Evolutionary conservation across 2,113 vertebrate genomes (phyloP).

Genomic region (Columbina picui): DNA sequence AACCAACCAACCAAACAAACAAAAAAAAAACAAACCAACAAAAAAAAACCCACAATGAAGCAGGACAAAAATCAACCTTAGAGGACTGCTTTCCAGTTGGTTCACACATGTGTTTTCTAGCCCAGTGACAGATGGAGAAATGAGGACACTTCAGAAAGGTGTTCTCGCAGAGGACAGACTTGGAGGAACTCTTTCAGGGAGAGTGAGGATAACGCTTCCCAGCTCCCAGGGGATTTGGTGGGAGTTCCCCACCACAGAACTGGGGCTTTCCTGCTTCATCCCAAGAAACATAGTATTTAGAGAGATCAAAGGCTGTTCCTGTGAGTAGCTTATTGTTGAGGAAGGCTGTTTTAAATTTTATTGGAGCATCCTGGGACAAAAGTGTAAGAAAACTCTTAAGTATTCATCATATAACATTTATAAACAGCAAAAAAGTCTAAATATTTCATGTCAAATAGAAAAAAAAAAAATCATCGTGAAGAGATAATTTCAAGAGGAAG

Average conservation of each 20-base stretch:
- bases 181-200: background rate
- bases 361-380: background rate
- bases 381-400: accelerated
- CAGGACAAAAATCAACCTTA: background rate
- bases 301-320: background rate
- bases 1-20: too few relatives aligned
- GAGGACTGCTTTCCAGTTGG: background rate
- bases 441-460: background rate
- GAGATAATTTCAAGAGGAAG: background rate
- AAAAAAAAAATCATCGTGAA: background rate
- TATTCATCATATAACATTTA: background rate
- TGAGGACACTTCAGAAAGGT: background rate
- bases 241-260: background rate
- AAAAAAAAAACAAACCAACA: background rate
- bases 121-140: background rate
- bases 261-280: background rate
- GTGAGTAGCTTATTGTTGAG: background rate
- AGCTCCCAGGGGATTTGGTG: background rate
- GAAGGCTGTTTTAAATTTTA: background rate
- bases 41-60: too few relatives aligned
- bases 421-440: background rate
- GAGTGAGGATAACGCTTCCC: background rate
- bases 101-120: background rate
- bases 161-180: background rate
- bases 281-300: background rate